These are phyloP conservation scores for Catostomus latipinnis DNA, from an alignment of 2,797 vertebrate species.

Conservation along the genomic window DNA sequence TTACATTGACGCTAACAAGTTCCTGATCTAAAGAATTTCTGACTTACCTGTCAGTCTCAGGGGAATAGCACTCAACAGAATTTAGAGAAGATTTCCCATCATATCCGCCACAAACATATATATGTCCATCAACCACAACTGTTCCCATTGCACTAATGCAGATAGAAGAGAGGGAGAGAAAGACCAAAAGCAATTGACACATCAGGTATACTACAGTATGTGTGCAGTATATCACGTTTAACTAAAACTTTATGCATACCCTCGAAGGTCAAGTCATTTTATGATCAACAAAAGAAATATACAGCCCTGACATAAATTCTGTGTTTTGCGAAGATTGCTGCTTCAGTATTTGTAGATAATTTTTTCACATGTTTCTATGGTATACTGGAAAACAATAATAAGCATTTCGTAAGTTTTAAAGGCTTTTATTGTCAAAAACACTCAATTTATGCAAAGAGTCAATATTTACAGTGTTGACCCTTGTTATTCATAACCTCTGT, in stretches of 20 bases:
- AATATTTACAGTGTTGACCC: too few relatives aligned
- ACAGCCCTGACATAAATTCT: too few relatives aligned
- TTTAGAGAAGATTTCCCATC: slow-evolving; percentile 93
- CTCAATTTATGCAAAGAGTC: too few relatives aligned
- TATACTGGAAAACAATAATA: too few relatives aligned
- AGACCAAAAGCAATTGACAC: neutral
- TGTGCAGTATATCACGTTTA: neutral
- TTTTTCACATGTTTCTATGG: too few relatives aligned
- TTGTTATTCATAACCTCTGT: too few relatives aligned
- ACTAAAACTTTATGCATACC: neutral
- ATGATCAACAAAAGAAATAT: neutral
- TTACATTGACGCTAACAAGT: too few relatives aligned
- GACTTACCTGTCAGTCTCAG: slow-evolving; percentile 90
- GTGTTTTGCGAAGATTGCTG: too few relatives aligned
- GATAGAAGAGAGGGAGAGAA: slow-evolving; percentile 31
- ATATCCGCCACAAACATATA: slow-evolving; percentile 94
- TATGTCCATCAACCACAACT: slow-evolving; percentile 90
- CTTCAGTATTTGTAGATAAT: too few relatives aligned
- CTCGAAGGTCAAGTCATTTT: neutral
- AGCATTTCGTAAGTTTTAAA: too few relatives aligned
- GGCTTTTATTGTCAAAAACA: too few relatives aligned
- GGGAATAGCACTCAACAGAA: slow-evolving; percentile 92
- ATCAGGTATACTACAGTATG: neutral
- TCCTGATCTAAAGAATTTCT: neutral
- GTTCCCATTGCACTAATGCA: slow-evolving; percentile 92